phyloP scores from a whole-genome alignment of 2,888 invertebrate species.

The Mythimna pallens region DNA sequence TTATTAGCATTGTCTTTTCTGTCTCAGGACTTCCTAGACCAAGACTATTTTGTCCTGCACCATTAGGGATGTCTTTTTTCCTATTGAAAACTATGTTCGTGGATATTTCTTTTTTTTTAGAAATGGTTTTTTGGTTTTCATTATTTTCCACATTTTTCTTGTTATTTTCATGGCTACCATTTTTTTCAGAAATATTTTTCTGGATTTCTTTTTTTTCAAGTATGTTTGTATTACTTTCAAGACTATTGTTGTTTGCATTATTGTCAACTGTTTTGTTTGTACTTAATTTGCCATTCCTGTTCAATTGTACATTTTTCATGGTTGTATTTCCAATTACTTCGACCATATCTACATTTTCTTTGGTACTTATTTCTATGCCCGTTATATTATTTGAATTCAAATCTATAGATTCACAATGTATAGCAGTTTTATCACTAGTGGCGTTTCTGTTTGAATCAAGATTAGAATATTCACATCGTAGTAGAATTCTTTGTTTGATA shows the following conservation, averaged over 20 bases:
- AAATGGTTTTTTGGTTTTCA: not conserved
- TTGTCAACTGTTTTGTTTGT: not conserved
- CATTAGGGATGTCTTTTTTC: not conserved
- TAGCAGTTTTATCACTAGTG: not conserved
- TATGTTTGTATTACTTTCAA: not conserved
- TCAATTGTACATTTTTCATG: too few species aligned
- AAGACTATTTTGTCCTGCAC: not conserved
- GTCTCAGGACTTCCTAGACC: not conserved
- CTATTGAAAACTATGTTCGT: not conserved
- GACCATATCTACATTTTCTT: not conserved
- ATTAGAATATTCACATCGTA: not conserved
- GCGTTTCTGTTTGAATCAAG: not conserved
- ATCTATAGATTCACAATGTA: not conserved
- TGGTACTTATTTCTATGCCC: not conserved
- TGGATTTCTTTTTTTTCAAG: not conserved
- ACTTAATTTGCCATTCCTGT: not conserved
- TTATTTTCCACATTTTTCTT: not conserved
- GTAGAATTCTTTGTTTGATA: not conserved
- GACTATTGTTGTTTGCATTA: not conserved
- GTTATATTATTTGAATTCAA: not conserved
- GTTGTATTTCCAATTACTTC: too few species aligned
- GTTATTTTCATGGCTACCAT: too few species aligned
- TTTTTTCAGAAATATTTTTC: not conserved
- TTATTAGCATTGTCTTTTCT: conserved; percentile 34
- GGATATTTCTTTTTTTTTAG: not conserved